Evolutionary conservation across 1,140 invertebrate genomes (phyloP), one percentile per base, ranked within the genome.

Genomic region (Drosophila repleta): DNA sequence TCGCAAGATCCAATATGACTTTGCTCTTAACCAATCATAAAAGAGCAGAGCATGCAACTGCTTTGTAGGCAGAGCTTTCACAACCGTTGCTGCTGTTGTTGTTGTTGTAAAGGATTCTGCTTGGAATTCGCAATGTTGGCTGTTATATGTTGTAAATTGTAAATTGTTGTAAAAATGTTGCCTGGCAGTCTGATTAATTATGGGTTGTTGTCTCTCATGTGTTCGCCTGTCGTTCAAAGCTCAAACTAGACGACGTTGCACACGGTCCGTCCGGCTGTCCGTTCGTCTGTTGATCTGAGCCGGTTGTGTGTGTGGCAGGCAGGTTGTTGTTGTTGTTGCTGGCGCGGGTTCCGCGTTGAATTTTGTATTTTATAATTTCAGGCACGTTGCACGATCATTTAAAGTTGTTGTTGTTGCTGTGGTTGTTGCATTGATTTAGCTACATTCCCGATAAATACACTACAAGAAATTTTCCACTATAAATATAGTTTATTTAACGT

Each of bases 291-390:
- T 45, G 46, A 51, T 65, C 62, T 57, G 65, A 74, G 66, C 71
- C 57, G 65, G 69, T 72, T 68, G 46, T 61, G 58, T 62, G 56
- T 69, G 43, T 68, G 53, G 63, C 53, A 69, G 53, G 79, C 56
- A 43, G 45, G 29, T 67, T 60, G 39, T 63, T 29, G 29, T 29
- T 29, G 29, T 43, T 56, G 15, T 49, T 24, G n/a, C 45, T 35
- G 32, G 5, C 11, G 64, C 64, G 52, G 61, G 83, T 87, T 87
- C 82, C 83, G 82, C 75, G 62, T 88, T 87, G 74, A 78, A 35
- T 35, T 79, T 87, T 75, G 79, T 76, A 87, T 78, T 87, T 87
- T 87, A 64, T 78, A 75, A 87, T 87, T 87, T 78, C 83, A 87
- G 64, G 75, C 82, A 87, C 82, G 82, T 87, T 87, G 83, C 83